Evolutionary conservation across 2,888 invertebrate species (phyloP), one percentile per base, ranked within the genome.

Genomic region (Plagodis pulveraria): DNA sequence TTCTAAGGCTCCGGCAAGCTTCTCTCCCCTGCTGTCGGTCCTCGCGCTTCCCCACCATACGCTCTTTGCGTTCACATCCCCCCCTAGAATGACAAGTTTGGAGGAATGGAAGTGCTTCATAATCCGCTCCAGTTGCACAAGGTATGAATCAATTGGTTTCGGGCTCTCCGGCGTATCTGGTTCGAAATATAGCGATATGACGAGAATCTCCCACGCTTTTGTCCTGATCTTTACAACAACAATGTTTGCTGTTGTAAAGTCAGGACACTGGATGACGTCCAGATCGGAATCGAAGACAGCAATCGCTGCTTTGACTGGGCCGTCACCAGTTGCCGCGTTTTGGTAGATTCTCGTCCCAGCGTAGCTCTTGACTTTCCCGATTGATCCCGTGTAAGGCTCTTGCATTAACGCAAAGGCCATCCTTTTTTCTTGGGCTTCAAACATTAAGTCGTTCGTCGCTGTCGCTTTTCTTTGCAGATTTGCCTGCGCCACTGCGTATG

Each of bases 201-300:
- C 35, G 1, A 11, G 10, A 6, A 46, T 46, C 35, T 35, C 35
- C 46, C 46, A 46, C n/a, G 46, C 46, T 5, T 11, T n/a, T 5
- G 35, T 46, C 11, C 32, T 10, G 6, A 46, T n/a, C 7, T 35
- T 46, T 5, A 35, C 35, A 2, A 46, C 46, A 8, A 46, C 35
- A 2, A 46, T 46, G 11, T 46, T 46, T 5, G 34, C 8, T 6
- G 34, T 46, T 2, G 46, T 46, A 11, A 34, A n/a, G 6, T 35
- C 62, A 8, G 63, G 47, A 38, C 58, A 60, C 35, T 56, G 47
- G 45, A 64, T 57, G 6, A 52, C 60, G 38, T 67, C 64, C 10
- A 67, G 32, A 2, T 51, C 10, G 0, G 11, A n/a, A 11, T 52
- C 50, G 33, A 55, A 55, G 12, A 44, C 56, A 6, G n/a, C 50